Evolutionary conservation across 2,888 invertebrate species (phyloP), one percentile per base, ranked within the genome.

Genomic region (Eupithecia abbreviata): DNA sequence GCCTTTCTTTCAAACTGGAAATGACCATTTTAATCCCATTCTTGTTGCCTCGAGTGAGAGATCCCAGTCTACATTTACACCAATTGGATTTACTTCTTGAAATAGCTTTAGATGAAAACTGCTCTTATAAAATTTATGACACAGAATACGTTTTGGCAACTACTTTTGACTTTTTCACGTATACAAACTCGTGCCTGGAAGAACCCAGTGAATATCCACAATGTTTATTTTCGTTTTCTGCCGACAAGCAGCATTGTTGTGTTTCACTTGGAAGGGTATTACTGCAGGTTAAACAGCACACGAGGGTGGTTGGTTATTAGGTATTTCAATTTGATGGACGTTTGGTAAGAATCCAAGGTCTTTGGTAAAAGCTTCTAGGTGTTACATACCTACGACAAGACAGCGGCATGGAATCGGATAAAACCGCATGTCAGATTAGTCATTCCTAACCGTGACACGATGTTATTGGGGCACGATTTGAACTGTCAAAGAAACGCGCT

Each of bases 1-100:
- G 89, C 88, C 89, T 84, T 69, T 41, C 43, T 82, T 83, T 74
- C 82, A 84, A 82, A 79, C 82, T 85, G 69, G 86, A 86, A 77
- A 77, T 45, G 82, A 65, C 80, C 6, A 70, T 7, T 80, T 66
- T 66, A 66, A 66, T 15, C 42, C 15, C 15, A 42, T 66, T 66
- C 15, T 15, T 42, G 30, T 30, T 30, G 30, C 4, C 30, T 62
- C 30, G 30, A 4, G 10, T 30, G 18, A 62, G 62, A 62, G 4
- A 62, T 30, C 58, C 18, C 58, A 2, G 58, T 58, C 30, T 4
- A 1, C 12, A 30, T 62, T 62, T 62, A 62, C 30, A 12, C 10
- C 62, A 4, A 58, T 18, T 58, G 58, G 18, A 18, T 55, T 55
- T 51, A 7, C 7, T 55, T 58, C 58, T 58, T 58, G 58, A 58